phyloP scores from a whole-genome alignment of 2,888 invertebrate genomes.

The Lottia scabra region DNA sequence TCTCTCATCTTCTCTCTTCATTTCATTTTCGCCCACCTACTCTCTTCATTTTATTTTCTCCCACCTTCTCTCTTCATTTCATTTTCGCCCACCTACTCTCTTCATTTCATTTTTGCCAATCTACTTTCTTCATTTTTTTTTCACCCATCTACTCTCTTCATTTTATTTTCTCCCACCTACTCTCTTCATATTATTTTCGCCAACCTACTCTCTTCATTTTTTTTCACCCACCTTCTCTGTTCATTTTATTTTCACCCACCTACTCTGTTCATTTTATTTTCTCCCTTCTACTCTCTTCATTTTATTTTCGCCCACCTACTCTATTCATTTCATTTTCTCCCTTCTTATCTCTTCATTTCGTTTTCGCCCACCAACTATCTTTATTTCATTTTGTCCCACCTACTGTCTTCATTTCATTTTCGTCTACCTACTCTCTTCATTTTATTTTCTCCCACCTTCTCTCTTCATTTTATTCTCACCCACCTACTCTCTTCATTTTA shows the following conservation, averaged over 20 bases:
- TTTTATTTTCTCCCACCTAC: neutral
- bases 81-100: neutral
- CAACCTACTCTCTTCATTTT: neutral
- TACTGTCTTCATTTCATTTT: neutral
- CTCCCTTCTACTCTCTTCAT: neutral
- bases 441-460: neutral
- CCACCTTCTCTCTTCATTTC: neutral
- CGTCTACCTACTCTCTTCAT: neutral
- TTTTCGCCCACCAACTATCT: neutral
- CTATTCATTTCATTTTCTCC: neutral
- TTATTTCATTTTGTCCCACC: neutral
- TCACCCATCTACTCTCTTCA: neutral
- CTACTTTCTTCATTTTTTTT: neutral
- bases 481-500: neutral
- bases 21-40: neutral
- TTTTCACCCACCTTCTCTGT: neutral
- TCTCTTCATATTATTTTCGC: neutral
- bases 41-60: neutral
- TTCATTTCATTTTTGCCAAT: neutral
- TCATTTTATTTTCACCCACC: neutral
- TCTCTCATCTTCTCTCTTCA: neutral
- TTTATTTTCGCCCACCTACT: neutral
- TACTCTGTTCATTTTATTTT: neutral
- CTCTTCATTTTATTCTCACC: neutral
- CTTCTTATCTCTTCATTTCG: neutral